Evolutionary conservation across 1,140 invertebrate genomes (phyloP), one percentile per base, ranked within the genome.

Genomic region (Eufriesea mexicana): DNA sequence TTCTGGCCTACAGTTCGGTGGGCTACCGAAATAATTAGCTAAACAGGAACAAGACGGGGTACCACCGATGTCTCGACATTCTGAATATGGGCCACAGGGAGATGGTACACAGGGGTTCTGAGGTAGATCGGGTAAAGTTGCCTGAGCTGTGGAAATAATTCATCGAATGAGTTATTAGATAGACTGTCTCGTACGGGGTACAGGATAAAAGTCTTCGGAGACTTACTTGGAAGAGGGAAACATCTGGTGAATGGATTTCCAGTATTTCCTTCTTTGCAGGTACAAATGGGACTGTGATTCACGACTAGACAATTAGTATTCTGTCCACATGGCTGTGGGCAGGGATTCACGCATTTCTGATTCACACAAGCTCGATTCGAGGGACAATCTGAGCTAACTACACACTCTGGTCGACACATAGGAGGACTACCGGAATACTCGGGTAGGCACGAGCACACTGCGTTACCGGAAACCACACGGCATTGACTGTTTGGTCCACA

Each of bases 1-100:
- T 93, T 97, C 96, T 14, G 96, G 96, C 91, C 96, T 92, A 91
- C 96, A 96, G 85, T 95, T 95, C 59, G 96, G 96, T 77, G 96
- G 96, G 70, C 92, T 88, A 66, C 96, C 95, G 49, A 95, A 95
- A 87, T 95, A 96, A 83, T 95, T 95, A 47, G 94, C 90, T 79
- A 95, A 92, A 91, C 96, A 97, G 87, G 95, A 95, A 87, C 96
- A 97, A 9, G 95, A 94, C 45, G 96, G 87, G 59, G 74, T 73
- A 2, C 90, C 92, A 25, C 89, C 89, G 45, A 92, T 88, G 9
- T 92, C 91, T 57, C 90, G 90, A 78, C 95, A 96, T 68, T 93
- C 91, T 14, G 95, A 93, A 79, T 94, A 93, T 23, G 91, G 91
- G 18, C 95, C 95, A 79, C 95, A 95, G 7, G 95, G 95, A 62